A percentile compares a stretch with the other conserved stretches of the same genome.
phyloP scores from a whole-genome alignment of 2,113 vertebrate genomes.

The Cisticola juncidis region DNA sequence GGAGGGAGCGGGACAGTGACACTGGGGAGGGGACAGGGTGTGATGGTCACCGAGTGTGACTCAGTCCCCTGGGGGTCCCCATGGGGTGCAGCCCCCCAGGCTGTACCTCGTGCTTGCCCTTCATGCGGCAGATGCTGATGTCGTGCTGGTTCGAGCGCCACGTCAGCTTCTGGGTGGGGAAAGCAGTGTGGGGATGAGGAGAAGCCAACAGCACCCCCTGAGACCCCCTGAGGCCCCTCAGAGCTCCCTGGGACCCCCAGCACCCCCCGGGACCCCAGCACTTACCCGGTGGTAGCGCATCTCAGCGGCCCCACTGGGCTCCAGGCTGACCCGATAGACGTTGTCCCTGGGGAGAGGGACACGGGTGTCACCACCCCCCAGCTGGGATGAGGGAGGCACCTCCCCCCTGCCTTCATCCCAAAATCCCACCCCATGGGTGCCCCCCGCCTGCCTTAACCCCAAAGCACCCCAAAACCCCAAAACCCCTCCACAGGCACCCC shows the following conservation, averaged over 20 bases:
- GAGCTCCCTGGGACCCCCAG: neutral
- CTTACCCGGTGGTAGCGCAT: constrained; percentile 92
- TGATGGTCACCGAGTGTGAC: neutral
- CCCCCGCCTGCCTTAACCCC: neutral
- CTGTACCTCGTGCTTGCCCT: constrained; percentile 92
- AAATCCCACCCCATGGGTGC: neutral
- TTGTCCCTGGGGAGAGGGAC: constrained; percentile 81
- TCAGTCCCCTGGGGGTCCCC: neutral
- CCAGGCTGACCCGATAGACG: constrained; percentile 90
- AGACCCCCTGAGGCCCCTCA: accelerated
- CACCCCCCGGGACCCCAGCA: neutral
- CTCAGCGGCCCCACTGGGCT: constrained; percentile 80
- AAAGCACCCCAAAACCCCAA: neutral
- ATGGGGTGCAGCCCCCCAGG: neutral
- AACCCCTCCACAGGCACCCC: neutral
- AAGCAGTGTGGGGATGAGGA: neutral
- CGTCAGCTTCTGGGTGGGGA: constrained; percentile 82
- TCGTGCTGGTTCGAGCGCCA: constrained; percentile 94
- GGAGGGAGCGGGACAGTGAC: neutral
- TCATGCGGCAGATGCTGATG: constrained; percentile 95
- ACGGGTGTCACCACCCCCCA: neutral
- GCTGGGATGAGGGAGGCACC: neutral
- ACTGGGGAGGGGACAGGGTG: accelerated
- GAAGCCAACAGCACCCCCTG: neutral
- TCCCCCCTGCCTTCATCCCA: neutral